phyloP scores from a whole-genome alignment of 2,113 vertebrate species.

The Axis porcinus region DNA sequence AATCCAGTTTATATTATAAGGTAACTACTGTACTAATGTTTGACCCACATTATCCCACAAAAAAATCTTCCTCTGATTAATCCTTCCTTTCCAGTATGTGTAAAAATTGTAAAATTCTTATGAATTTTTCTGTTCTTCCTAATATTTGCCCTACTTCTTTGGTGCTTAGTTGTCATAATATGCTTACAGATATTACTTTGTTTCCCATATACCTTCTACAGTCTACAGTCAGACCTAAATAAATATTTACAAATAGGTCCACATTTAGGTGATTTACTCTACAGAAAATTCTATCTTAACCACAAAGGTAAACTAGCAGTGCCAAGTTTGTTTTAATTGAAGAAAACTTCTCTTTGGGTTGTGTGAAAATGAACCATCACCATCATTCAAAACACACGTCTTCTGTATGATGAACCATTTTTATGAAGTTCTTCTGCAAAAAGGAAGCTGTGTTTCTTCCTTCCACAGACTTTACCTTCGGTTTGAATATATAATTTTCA shows the following conservation, averaged over 20 bases:
- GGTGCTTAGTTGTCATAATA: neutral
- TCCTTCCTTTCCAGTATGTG: neutral
- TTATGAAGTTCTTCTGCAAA: neutral
- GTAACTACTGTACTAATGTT: neutral
- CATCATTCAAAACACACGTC: neutral
- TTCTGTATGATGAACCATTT: neutral
- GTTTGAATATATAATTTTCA: neutral
- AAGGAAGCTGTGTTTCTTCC: neutral
- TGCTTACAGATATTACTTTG: neutral
- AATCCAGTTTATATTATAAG: neutral
- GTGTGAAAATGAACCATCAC: neutral
- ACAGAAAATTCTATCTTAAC: slow-evolving; percentile 1
- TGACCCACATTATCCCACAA: neutral
- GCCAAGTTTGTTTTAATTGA: neutral
- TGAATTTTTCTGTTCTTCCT: neutral
- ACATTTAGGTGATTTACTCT: neutral
- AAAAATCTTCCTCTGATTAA: neutral
- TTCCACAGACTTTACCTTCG: neutral
- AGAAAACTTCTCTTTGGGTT: neutral
- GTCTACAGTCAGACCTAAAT: neutral
- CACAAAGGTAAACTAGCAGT: neutral
- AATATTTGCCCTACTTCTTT: neutral
- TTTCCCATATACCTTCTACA: neutral
- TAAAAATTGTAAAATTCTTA: neutral
- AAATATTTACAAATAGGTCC: neutral